Base-by-base conservation (phyloP, 2,113 vertebrate genomes). In the Trinectes maculatus region DNA sequence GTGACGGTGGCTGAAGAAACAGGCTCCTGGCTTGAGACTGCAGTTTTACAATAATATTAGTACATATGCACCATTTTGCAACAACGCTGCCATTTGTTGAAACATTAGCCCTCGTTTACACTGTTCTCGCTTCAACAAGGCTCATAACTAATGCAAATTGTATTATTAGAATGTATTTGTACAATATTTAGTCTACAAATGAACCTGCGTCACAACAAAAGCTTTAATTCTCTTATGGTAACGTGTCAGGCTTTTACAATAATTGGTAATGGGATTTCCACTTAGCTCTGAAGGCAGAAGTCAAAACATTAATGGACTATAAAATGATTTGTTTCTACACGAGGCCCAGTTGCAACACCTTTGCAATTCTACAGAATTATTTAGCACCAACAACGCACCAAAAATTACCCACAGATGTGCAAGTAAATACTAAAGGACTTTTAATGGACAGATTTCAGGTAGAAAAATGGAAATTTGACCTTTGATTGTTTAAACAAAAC, bases 251-350 rank as follows among this genome's bases (percentile, higher is more conserved):
- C 61, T 64, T 71, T 67, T 71, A 52, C 44, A 58, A 61, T 89
- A 84, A 87, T 83, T 85, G 60, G 63, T 80, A 59, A 83, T 71
- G 55, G 79, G 77, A 78, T 85, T 90, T 90, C 78, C 54, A 61
- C 74, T 75, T 67, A 65, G 57, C 52, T 73, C 72, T 53, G 59
- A 74, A 84, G 67, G 73, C 67, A 29, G 44, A n/a, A 80, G 63
- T 63, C 53, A 79, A 75, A 86, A 77, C 49, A 71, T 24, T 29
- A 29, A 25, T 42, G 22, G 18, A 48, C 51, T 56, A 47, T 70
- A 43, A 72, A 72, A 66, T 66, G 8, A 77, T 83, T 78, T 68
- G 59, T 69, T 83, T 58, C 72, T 67, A 44, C 69, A 58, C 13
- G 28, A n/a, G 39, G 52, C 58, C 25, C 28, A 61, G 33, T 25